A percentile compares a stretch with the other conserved stretches of the same genome.
phyloP scores from a whole-genome alignment of 2,113 vertebrate species.

The Spheniscus mendiculus region DNA sequence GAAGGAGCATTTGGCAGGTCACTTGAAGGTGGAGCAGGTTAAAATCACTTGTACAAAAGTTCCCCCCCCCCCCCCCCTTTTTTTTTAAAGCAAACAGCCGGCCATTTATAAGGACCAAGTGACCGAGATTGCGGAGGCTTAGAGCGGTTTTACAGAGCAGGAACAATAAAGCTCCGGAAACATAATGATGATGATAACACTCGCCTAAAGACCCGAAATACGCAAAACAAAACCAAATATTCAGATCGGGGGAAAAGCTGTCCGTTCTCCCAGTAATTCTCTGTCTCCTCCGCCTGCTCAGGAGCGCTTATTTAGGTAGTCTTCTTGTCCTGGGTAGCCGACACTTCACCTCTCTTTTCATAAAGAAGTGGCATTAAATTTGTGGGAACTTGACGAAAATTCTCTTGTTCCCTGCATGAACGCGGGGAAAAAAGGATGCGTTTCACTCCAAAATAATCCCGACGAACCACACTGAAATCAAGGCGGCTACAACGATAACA shows the following conservation, averaged over 20 bases:
- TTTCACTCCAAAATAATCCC: background rate
- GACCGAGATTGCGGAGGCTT: background rate
- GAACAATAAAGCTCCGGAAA: slow-evolving; percentile 16
- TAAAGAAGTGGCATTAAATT: background rate
- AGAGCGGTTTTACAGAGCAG: background rate
- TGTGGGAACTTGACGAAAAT: background rate
- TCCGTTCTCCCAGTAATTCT: background rate
- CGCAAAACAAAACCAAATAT: background rate
- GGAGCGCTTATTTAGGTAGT: background rate
- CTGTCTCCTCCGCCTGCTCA: background rate
- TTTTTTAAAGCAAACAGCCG: slow-evolving; percentile 36
- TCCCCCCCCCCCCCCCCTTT: background rate
- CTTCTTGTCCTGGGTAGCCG: background rate
- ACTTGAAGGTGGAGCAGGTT: slow-evolving; percentile 87
- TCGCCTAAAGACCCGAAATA: slow-evolving; percentile 19
- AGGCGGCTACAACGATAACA: background rate
- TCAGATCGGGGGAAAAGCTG: background rate
- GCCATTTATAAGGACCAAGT: slow-evolving; percentile 36
- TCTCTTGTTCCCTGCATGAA: background rate
- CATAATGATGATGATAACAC: slow-evolving; percentile 41
- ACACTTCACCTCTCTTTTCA: background rate
- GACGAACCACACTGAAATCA: background rate
- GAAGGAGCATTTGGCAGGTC: slow-evolving; percentile 89
- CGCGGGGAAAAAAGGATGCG: background rate
- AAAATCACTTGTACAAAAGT: slow-evolving; percentile 74